Percentiles rank a stretch among this genome's conserved stretches.
phyloP scores from a whole-genome alignment of 64 coral and sea anemone genomes.

The Pachyseris speciosa region DNA sequence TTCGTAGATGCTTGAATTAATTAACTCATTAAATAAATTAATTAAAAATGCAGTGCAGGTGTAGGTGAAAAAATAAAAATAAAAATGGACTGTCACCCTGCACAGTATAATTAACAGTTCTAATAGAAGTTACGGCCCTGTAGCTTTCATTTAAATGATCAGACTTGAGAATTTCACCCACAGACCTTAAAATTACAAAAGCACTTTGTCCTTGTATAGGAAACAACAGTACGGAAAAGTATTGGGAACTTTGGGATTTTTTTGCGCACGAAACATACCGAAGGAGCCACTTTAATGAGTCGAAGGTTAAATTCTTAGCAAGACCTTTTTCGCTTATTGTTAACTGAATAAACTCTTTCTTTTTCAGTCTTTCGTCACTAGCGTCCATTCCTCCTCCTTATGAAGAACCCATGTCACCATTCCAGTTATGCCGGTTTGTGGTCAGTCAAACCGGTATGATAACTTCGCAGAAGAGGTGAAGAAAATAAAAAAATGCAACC shows the following conservation, averaged over 20 bases:
- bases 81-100: too few relatives aligned
- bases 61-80: too few relatives aligned
- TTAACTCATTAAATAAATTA: too few relatives aligned
- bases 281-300: too few relatives aligned
- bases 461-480: constrained; percentile 74
- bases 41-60: too few relatives aligned
- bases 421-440: constrained; percentile 79
- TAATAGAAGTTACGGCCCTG: neutral
- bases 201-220: too few relatives aligned
- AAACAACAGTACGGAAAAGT: too few relatives aligned
- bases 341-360: neutral
- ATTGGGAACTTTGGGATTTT: neutral
- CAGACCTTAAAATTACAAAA: neutral
- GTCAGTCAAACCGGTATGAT: constrained; percentile 77
- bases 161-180: neutral
- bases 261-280: too few relatives aligned
- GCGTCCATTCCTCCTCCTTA: constrained; percentile 57
- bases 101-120: neutral
- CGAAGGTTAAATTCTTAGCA: too few relatives aligned
- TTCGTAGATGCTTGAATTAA: too few relatives aligned
- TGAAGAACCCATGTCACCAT: constrained; percentile 63
- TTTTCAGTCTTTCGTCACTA: constrained; percentile 53
- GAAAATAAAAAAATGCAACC: too few relatives aligned
- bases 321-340: neutral
- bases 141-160: neutral